Conservation (phyloP, 2,888 invertebrate species). For the Cephalotes varians region DNA sequence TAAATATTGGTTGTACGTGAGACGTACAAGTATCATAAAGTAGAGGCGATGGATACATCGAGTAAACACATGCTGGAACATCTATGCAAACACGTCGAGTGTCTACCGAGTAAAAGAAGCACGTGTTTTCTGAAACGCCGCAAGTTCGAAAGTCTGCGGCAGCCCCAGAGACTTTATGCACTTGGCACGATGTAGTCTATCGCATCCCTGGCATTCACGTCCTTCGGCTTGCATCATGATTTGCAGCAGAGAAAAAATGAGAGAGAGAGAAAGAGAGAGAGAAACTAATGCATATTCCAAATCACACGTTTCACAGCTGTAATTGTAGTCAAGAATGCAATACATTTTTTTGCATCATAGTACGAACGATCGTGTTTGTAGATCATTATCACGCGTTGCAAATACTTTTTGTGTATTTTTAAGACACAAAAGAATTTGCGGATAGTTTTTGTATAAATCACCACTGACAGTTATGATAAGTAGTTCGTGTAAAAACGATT, state of each 20-base stretch:
- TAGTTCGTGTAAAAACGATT: background rate
- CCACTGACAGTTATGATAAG: background rate
- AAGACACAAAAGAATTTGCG: conserved; percentile 3
- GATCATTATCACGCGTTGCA: background rate
- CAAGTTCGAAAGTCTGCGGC: conserved; percentile 20
- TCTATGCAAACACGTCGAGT: conserved; percentile 70
- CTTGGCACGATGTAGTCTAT: conserved; percentile 15
- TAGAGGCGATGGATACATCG: conserved; percentile 53
- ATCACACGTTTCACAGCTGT: background rate
- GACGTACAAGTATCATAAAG: conserved; percentile 54
- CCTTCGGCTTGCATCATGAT: conserved; percentile 41
- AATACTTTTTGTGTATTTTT: conserved; percentile 9
- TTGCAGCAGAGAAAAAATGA: conserved; percentile 1
- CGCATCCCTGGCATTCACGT: conserved; percentile 23
- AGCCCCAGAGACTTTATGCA: conserved; percentile 10
- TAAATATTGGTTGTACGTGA: conserved; percentile 58
- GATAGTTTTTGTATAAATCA: conserved; percentile 12
- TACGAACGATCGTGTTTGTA: background rate
- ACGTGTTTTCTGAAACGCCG: conserved; percentile 63
- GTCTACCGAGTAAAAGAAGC: conserved; percentile 61
- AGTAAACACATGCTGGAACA: conserved; percentile 64
- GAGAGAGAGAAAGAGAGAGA: background rate
- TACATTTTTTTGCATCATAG: background rate
- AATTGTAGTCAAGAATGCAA: conserved; percentile 2
- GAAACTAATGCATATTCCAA: background rate